Evolutionary conservation across 2,797 vertebrate species (phyloP).

Genomic region (Sardinella longiceps): DNA sequence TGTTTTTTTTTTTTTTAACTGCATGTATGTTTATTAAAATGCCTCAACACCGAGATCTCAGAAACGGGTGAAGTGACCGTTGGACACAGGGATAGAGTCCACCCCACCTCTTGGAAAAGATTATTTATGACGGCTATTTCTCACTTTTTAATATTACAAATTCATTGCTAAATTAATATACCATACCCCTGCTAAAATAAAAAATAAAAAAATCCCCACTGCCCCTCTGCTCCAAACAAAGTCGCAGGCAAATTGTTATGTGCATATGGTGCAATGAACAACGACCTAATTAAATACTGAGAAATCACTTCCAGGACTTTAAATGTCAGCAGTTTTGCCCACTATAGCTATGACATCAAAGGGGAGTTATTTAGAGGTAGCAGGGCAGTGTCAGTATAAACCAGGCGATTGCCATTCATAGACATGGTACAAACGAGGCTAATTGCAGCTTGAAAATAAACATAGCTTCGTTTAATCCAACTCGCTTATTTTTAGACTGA

Average conservation of each 20-base stretch:
- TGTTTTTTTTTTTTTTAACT: not conserved
- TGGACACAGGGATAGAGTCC: too few species aligned
- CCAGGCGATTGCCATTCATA: not conserved
- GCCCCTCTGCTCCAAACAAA: too few species aligned
- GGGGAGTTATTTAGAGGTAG: not conserved
- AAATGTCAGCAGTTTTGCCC: conserved; percentile 4
- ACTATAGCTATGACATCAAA: not conserved
- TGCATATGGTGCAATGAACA: not conserved
- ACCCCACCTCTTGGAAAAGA: too few species aligned
- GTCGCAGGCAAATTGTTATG: not conserved
- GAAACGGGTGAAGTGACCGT: too few species aligned
- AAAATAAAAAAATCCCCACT: too few species aligned
- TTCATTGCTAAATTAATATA: too few species aligned
- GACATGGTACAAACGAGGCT: conserved; percentile 9
- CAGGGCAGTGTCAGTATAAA: not conserved
- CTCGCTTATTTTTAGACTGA: not conserved
- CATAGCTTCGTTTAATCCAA: not conserved
- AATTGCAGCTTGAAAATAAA: conserved; percentile 26
- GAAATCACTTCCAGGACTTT: not conserved
- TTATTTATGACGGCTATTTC: too few species aligned
- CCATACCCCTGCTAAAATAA: too few species aligned
- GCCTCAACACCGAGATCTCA: not conserved
- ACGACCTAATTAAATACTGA: not conserved
- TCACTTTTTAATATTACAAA: too few species aligned
- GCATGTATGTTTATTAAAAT: not conserved